Percentiles rank a stretch among this genome's conserved stretches.
phyloP scores from a whole-genome alignment of 2,888 invertebrate genomes.

The Mesochorus sp. region DNA sequence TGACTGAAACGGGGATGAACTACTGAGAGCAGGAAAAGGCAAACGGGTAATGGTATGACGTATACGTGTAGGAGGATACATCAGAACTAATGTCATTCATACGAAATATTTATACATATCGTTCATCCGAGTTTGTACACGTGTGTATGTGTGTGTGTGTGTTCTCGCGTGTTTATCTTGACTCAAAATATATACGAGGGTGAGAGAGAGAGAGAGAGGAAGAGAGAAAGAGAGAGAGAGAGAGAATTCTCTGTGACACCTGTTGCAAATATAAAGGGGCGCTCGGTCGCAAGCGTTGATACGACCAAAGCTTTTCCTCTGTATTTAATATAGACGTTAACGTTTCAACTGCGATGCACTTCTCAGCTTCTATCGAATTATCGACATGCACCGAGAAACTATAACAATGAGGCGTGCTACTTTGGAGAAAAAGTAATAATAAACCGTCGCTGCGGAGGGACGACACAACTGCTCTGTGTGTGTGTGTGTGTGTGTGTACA shows the following conservation, averaged over 20 bases:
- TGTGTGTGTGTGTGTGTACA: neutral
- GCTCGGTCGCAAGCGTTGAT: constrained; percentile 35
- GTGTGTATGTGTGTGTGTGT: neutral
- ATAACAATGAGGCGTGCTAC: constrained; percentile 61
- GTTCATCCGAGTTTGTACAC: neutral
- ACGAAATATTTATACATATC: neutral
- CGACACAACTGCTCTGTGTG: constrained; percentile 1
- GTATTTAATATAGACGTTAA: neutral
- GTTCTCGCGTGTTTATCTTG: constrained; percentile 58
- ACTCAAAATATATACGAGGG: constrained; percentile 61
- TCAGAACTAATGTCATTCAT: constrained; percentile 15
- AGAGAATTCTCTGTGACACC: constrained; percentile 61
- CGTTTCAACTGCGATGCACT: constrained; percentile 38
- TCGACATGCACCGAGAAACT: constrained; percentile 63
- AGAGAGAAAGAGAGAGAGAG: too few species aligned
- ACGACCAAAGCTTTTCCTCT: constrained; percentile 26
- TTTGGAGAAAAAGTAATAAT: constrained; percentile 44
- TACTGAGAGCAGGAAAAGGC: constrained; percentile 46
- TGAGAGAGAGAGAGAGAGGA: too few species aligned
- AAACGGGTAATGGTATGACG: constrained; percentile 22
- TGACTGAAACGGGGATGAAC: constrained; percentile 59
- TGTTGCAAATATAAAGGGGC: constrained; percentile 64
- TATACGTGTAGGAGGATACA: constrained; percentile 12
- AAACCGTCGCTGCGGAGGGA: too few species aligned
- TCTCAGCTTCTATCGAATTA: constrained; percentile 59